Evolutionary conservation across 2,797 vertebrate species (phyloP).

Genomic region (Tangara arthus): DNA sequence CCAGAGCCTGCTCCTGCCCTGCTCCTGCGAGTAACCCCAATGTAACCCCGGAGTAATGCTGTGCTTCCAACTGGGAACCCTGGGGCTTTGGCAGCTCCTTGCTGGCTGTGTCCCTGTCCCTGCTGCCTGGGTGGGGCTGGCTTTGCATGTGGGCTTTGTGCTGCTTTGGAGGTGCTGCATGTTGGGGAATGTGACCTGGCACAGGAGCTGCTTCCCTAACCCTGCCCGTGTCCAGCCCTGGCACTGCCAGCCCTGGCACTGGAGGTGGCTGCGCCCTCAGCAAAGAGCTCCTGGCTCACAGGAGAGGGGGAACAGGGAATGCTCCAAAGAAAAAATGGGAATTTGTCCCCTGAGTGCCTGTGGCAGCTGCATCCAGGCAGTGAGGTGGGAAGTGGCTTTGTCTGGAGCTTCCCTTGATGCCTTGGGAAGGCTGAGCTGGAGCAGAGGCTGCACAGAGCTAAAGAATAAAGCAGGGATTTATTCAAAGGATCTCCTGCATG

Average conservation of each 20-base stretch:
- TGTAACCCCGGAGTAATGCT: not conserved
- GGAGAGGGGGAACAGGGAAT: not conserved
- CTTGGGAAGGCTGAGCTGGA: not conserved
- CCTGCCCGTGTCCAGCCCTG: not conserved
- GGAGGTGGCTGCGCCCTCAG: not conserved
- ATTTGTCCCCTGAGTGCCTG: not conserved
- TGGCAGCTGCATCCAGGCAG: not conserved
- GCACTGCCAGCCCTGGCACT: no score
- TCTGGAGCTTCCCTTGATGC: not conserved
- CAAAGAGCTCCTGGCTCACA: not conserved
- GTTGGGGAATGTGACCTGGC: fast-evolving
- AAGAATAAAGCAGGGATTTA: not conserved
- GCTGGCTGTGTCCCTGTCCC: not conserved
- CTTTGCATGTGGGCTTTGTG: not conserved
- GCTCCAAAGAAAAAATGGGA: not conserved
- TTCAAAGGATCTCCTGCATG: no score
- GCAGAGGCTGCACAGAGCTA: not conserved
- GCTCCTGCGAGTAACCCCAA: not conserved
- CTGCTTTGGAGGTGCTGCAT: not conserved
- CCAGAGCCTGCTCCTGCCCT: not conserved
- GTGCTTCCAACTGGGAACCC: not conserved
- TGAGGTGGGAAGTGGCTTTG: not conserved
- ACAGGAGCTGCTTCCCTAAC: not conserved
- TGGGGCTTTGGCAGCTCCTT: not conserved
- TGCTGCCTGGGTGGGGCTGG: not conserved